Percentiles rank a stretch among this genome's conserved stretches.
phyloP scores from a whole-genome alignment of 2,113 vertebrate genomes.

The Alligator sinensis region DNA sequence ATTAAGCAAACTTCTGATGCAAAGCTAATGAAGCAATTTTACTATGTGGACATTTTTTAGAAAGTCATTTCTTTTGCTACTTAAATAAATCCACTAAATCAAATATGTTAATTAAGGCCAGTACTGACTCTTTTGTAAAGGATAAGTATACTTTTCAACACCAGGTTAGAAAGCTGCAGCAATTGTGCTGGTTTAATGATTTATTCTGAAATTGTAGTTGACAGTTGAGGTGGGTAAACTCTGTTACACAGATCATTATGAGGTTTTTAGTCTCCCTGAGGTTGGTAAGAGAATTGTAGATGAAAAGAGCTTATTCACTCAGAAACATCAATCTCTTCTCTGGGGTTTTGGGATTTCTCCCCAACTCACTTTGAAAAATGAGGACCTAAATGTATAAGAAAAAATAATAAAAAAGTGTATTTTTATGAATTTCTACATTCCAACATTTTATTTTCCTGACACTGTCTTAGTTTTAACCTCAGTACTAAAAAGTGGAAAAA shows the following conservation, averaged over 20 bases:
- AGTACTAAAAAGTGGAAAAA: neutral
- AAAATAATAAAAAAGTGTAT: neutral
- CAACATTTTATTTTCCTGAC: neutral
- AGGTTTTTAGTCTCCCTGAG: slow-evolving; percentile 27
- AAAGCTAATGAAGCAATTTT: neutral
- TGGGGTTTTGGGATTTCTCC: neutral
- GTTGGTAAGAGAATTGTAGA: neutral
- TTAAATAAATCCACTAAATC: neutral
- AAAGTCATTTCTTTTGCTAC: neutral
- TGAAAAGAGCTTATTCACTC: slow-evolving; percentile 19
- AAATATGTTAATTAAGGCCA: neutral
- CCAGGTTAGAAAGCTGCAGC: neutral
- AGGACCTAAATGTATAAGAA: neutral
- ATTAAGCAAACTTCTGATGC: neutral
- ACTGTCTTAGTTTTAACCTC: neutral
- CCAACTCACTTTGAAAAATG: slow-evolving; percentile 3
- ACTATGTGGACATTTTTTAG: neutral
- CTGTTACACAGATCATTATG: slow-evolving; percentile 21
- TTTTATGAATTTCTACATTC: neutral
- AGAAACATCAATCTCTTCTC: slow-evolving; percentile 17
- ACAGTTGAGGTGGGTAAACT: slow-evolving; percentile 3
- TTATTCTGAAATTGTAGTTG: slow-evolving; percentile 48
- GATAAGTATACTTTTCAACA: neutral
- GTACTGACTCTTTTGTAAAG: neutral
- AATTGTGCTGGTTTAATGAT: neutral